Base-by-base conservation (phyloP, 2,797 vertebrate genomes). In the Pitangus sulphuratus region DNA sequence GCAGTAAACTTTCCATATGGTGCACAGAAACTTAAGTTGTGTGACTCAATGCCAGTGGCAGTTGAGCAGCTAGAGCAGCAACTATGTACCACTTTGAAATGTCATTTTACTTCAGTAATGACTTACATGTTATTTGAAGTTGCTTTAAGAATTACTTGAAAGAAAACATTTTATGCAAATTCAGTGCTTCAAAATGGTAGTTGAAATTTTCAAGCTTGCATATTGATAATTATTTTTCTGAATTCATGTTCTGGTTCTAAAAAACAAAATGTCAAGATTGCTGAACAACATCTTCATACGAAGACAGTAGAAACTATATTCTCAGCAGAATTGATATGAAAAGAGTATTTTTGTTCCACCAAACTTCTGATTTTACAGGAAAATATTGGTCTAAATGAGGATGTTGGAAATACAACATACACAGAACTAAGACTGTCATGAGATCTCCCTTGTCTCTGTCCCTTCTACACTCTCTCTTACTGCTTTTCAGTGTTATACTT, bases 131-230 rank as follows among this genome's bases (percentile, higher is more conserved):
- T 78, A 39, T 75, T 51, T 78, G 42, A 88, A 88, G 81, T 74
- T 53, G 18, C 61, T 95, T 71, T 65, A 79, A 82, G 54, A 69
- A 89, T 70, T 69, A 58, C 39, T 85, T 70, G n/a, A 92, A 89
- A 84, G 24, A 51, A 81, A 89, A 50, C 2, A 28, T 35, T 79
- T 76, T 66, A 87, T 90, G 44, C 25, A 81, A 62, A 95, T 90
- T 31, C 0, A 0, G 1, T 80, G 14, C 33, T 88, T 94, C 69
- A 80, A 60, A 91, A 58, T 0, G 0, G 20, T 47, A 62, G 35
- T 7, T 76, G 31, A 31, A 83, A 69, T 87, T 87, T 91, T 85
- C 24, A 74, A 74, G 14, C 18, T 65, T 85, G 12, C 14, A 62
- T 83, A 47, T 42, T 28, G 79, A 50, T 58, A 76, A 53, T 17